Conservation (phyloP, 2,888 invertebrate genomes). For the Eumerus sabulonum region DNA sequence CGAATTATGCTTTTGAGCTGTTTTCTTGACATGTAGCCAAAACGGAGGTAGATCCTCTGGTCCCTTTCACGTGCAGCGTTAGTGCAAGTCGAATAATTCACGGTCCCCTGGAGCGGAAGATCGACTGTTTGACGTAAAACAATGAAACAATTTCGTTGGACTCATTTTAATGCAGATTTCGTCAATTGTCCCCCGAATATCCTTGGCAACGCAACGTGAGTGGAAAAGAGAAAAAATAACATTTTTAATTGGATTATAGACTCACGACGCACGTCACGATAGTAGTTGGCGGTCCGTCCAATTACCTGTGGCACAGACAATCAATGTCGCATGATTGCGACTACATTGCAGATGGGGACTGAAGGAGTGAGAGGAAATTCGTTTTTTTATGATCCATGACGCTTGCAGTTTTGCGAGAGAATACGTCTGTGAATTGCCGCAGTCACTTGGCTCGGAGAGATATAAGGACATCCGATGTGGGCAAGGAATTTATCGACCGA, state of each 20-base stretch:
- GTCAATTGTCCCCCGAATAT: slow-evolving; percentile 32
- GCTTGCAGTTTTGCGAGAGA: slow-evolving; percentile 2
- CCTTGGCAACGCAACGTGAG: not conserved
- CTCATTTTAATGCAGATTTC: slow-evolving; percentile 5
- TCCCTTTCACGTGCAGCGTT: slow-evolving; percentile 25
- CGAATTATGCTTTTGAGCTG: slow-evolving; percentile 56
- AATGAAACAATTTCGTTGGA: slow-evolving; percentile 43
- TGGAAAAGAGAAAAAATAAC: slow-evolving; percentile 26
- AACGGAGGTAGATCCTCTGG: slow-evolving; percentile 55
- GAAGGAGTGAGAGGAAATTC: slow-evolving; percentile 37
- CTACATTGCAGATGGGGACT: not conserved
- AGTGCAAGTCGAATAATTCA: slow-evolving; percentile 44
- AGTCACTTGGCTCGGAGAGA: too few species aligned
- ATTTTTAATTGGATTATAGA: slow-evolving; percentile 65
- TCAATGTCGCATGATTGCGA: slow-evolving; percentile 42
- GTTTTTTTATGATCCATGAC: slow-evolving; percentile 50
- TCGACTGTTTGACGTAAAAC: slow-evolving; percentile 41
- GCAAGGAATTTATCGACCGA: too few species aligned
- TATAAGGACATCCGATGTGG: too few species aligned
- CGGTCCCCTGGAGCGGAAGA: slow-evolving; percentile 42
- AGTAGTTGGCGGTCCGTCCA: slow-evolving; percentile 30
- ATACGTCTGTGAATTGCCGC: too few species aligned
- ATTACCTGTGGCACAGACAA: slow-evolving; percentile 58
- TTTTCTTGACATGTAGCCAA: slow-evolving; percentile 48
- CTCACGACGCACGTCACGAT: slow-evolving; percentile 36